A percentile compares a stretch with the other conserved stretches of the same genome.
Evolutionary conservation across 2,888 invertebrate species (phyloP).

Genomic region (Acanthopleura granulata): DNA sequence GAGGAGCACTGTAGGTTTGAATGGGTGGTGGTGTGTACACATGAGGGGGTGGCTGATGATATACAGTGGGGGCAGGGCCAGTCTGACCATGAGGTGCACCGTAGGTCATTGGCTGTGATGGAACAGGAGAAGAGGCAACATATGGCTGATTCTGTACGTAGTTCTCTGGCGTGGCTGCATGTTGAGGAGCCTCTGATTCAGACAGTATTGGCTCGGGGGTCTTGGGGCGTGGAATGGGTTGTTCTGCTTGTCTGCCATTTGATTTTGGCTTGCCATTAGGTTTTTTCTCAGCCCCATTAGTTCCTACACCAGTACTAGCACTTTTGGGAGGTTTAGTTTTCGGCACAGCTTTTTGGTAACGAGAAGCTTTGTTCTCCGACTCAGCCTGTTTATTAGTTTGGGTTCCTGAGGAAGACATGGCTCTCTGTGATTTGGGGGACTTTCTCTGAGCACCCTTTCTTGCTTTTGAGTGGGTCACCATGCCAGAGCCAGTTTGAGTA

Average conservation of each 20-base stretch:
- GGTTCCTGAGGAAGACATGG: conserved; percentile 42
- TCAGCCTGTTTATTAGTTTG: conserved; percentile 34
- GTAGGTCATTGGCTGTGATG: not conserved
- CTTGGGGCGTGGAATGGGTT: not conserved
- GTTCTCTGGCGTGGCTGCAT: not conserved
- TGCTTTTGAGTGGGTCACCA: conserved; percentile 37
- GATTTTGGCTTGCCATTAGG: not conserved
- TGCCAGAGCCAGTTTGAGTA: conserved; percentile 50
- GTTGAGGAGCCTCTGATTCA: not conserved
- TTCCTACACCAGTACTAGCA: not conserved
- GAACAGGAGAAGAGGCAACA: not conserved
- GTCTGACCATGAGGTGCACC: not conserved
- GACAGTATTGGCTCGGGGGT: not conserved
- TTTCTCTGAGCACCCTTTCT: conserved; percentile 40
- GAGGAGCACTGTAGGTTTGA: not conserved
- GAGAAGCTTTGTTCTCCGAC: not conserved
- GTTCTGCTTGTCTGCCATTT: too few relatives aligned
- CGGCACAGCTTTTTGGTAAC: not conserved
- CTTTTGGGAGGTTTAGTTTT: not conserved
- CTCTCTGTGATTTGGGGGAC: conserved; percentile 36
- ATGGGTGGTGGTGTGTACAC: not conserved
- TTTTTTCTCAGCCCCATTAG: not conserved
- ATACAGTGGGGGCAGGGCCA: not conserved
- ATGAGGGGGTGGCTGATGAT: not conserved
- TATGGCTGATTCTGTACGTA: not conserved